Conservation (phyloP, 2,888 invertebrate genomes). For the Drosophila kokeensis region DNA sequence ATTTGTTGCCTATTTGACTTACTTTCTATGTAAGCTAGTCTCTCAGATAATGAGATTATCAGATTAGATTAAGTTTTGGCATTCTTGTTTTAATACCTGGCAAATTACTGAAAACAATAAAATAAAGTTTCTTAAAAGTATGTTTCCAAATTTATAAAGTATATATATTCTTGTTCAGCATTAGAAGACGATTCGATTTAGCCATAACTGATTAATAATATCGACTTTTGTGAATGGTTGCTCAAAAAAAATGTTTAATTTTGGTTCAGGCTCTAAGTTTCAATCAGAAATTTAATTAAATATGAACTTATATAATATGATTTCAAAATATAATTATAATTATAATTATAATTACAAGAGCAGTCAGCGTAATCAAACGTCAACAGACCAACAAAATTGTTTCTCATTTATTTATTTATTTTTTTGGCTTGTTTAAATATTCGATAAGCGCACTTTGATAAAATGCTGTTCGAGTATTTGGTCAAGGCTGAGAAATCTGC, state of each 20-base stretch:
- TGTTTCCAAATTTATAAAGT: neutral
- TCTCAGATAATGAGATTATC: too few relatives aligned
- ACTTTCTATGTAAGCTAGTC: neutral
- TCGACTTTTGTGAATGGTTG: neutral
- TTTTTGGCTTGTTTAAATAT: constrained; percentile 49
- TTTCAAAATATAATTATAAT: neutral
- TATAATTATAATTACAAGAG: neutral
- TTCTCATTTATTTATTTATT: neutral
- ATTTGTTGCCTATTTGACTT: neutral
- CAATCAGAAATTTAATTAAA: neutral
- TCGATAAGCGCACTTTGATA: constrained; percentile 64
- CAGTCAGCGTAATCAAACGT: constrained; percentile 6
- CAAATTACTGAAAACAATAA: accelerated
- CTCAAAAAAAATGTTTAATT: too few relatives aligned
- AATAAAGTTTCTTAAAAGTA: neutral
- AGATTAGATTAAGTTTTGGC: too few relatives aligned
- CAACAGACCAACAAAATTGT: neutral
- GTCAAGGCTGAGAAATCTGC: constrained; percentile 52
- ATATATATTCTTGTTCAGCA: neutral
- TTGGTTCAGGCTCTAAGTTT: neutral
- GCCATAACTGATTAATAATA: neutral
- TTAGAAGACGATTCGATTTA: accelerated
- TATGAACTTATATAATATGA: neutral
- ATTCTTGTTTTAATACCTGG: too few relatives aligned
- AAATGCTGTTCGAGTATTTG: constrained; percentile 53